Evolutionary conservation across 2,113 vertebrate species (phyloP).

Genomic region (Amazona vittata): DNA sequence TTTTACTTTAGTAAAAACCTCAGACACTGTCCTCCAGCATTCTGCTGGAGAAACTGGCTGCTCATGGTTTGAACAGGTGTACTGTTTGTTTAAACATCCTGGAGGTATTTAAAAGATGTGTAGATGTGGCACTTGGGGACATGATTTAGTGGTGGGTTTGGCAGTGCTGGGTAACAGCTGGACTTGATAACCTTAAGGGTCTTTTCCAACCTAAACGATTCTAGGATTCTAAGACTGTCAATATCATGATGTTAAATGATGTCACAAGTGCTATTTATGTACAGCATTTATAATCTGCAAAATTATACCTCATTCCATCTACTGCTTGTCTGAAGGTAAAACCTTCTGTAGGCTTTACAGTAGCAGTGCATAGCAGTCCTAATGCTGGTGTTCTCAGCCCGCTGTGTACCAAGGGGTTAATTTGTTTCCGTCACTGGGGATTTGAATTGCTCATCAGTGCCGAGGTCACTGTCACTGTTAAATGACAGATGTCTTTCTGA

Average conservation of each 20-base stretch:
- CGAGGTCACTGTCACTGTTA: conserved; percentile 88
- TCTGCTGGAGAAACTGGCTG: background rate
- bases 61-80: background rate
- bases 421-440: conserved; percentile 72
- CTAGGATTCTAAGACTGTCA: background rate
- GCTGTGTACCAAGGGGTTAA: conserved; percentile 62
- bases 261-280: background rate
- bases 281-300: background rate
- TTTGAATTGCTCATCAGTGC: conserved; percentile 85
- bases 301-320: background rate
- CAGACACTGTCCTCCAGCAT: background rate
- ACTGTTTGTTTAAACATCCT: background rate
- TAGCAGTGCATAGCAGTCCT: background rate
- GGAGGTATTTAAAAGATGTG: background rate
- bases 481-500: conserved; percentile 94
- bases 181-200: background rate
- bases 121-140: background rate
- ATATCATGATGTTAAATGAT: background rate
- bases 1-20: background rate
- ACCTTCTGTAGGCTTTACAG: background rate
- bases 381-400: background rate
- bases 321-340: background rate
- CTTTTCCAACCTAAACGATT: background rate
- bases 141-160: background rate
- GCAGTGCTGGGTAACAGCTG: background rate